Base-by-base conservation (phyloP, 2,797 vertebrate species). In the Crossoptilon crossoptilon region DNA sequence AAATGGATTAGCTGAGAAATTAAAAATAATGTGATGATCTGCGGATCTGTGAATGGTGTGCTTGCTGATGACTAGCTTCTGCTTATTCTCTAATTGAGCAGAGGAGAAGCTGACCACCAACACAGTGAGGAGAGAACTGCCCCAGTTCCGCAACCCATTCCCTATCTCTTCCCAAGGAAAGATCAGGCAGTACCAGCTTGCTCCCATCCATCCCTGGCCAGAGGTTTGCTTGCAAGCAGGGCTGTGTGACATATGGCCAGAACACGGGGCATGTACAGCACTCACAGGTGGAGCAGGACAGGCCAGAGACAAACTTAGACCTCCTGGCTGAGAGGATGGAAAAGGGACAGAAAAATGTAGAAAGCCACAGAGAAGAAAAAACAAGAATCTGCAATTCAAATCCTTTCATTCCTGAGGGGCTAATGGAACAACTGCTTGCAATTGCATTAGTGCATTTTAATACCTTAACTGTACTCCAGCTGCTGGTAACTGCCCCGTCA, bases 401-500 rank as follows among this genome's bases (percentile, higher is more conserved):
- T 93, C 43, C 29, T 3, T 69, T 73, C 23, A 26, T 78, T 43
- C 92, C 84, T 10, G 39, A 75, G 85, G 84, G 72, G 31, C 35
- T 69, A 70, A 63, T 67, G 84, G 89, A 94, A 96, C 91, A 96
- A 95, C 73, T 78, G 70, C 82, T 93, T 90, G 73, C 87, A 80
- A 87, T 78, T 95, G 76, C 79, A 91, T 92, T 91, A 94, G 94
- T 93, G 89, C 92, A 86, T 96, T 96, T 93, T 91, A 93, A 93
- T 87, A 31, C 7, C 31, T 91, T 93, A 94, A 93, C 3, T 4
- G 69, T 37, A 51, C 85, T 79, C 67, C 89, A 91, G 89, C 82
- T 91, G 84, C 91, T 88, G 89, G 55, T 72, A 78, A 90, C 89
- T 93, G 95, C 79, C 73, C 79, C 0, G 0, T 90, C 87, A 86